Percentiles rank a stretch among this genome's conserved stretches.
Conservation (phyloP, 2,797 vertebrate genomes). For the Paguma larvata region DNA sequence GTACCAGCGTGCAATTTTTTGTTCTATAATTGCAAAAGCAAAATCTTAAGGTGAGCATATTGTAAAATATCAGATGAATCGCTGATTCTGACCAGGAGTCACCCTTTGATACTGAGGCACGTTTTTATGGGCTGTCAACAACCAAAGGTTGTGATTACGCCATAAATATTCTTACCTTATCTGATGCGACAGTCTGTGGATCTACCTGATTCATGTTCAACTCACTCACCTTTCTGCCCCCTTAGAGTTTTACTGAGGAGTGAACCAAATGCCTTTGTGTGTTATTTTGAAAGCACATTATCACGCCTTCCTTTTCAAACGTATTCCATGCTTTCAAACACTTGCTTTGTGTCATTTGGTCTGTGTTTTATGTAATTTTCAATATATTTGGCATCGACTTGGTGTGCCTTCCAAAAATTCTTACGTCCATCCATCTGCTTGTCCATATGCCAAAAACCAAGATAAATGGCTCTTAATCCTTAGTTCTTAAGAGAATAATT, state of each 20-base stretch:
- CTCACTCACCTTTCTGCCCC: background rate
- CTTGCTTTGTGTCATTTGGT: constrained; percentile 69
- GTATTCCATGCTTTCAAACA: constrained; percentile 49
- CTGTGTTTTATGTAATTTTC: constrained; percentile 77
- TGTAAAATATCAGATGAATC: background rate
- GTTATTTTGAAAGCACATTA: constrained; percentile 48
- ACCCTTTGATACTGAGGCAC: background rate
- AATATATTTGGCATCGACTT: constrained; percentile 64
- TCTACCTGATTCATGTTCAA: background rate
- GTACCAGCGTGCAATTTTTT: background rate
- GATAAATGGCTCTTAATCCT: constrained; percentile 52
- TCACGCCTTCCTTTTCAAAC: constrained; percentile 37
- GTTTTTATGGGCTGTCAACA: background rate
- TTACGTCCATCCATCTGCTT: constrained; percentile 74
- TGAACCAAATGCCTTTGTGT: background rate
- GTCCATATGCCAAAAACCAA: constrained; percentile 66
- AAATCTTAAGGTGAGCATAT: background rate
- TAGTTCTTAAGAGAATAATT: background rate
- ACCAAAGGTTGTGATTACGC: background rate
- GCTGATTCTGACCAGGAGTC: background rate
- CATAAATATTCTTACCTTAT: background rate
- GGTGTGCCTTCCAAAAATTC: constrained; percentile 62
- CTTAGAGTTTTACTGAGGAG: background rate
- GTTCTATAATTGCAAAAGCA: background rate
- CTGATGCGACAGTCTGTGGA: background rate